Evolutionary conservation across 2,888 invertebrate genomes (phyloP).

Genomic region (Petrophora chlorosata): DNA sequence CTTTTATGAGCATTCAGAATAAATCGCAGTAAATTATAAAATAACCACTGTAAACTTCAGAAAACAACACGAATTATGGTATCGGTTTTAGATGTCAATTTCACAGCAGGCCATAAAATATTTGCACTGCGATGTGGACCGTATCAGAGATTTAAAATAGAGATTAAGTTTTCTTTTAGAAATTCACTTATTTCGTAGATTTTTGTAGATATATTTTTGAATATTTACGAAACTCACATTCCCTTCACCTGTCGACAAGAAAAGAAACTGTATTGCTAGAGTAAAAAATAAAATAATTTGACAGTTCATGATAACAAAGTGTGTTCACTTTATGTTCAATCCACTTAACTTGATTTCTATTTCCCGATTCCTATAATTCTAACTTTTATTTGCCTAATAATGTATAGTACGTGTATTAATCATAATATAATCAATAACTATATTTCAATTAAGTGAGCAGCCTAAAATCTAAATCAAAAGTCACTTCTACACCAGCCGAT

Average conservation of each 20-base stretch:
- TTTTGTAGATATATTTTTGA: slow-evolving; percentile 65
- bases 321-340: not conserved
- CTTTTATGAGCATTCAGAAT: not conserved
- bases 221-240: slow-evolving; percentile 76
- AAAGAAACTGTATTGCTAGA: slow-evolving; percentile 67
- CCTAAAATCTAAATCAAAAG: too few relatives aligned
- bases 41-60: slow-evolving; percentile 44
- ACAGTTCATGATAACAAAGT: slow-evolving; percentile 15
- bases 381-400: too few relatives aligned
- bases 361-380: too few relatives aligned
- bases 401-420: too few relatives aligned
- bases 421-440: too few relatives aligned
- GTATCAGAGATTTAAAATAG: slow-evolving; percentile 37
- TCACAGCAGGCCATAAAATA: slow-evolving; percentile 47
- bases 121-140: slow-evolving; percentile 30
- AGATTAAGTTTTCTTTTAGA: slow-evolving; percentile 33
- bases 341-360: too few relatives aligned
- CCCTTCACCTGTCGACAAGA: slow-evolving; percentile 76
- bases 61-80: slow-evolving; percentile 51
- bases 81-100: slow-evolving; percentile 36
- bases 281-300: slow-evolving; percentile 40
- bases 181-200: slow-evolving; percentile 55
- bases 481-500: too few relatives aligned
- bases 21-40: slow-evolving; percentile 17
- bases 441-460: too few relatives aligned